Conservation (phyloP, 2,797 vertebrate genomes). For the Amblyopsis hoosieri region DNA sequence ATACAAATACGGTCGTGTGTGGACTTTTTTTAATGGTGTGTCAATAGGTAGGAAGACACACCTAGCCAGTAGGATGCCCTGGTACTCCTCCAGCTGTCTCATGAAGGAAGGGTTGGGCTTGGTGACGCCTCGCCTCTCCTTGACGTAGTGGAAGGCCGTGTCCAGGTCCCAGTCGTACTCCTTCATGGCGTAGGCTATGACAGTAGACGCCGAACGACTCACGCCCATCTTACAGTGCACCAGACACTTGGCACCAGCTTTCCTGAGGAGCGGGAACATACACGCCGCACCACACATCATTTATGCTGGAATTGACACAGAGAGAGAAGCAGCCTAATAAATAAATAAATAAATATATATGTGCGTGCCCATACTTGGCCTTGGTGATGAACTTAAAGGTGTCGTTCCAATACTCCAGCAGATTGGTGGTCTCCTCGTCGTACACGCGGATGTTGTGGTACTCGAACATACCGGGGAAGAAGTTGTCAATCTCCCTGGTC, state of each 20-base stretch:
- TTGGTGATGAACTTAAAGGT: conserved; percentile 98
- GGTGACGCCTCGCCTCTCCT: conserved; percentile 89
- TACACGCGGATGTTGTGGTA: conserved; percentile 98
- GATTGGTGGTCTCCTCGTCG: conserved; percentile 95
- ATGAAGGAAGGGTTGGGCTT: conserved; percentile 98
- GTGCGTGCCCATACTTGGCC: conserved; percentile 83
- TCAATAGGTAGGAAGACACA: conserved; percentile 45
- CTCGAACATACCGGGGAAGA: conserved; percentile 94
- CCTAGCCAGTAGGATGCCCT: conserved; percentile 97
- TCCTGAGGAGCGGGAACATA: conserved; percentile 69
- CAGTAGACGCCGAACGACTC: conserved; percentile 95
- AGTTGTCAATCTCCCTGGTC: conserved; percentile 97
- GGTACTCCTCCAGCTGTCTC: conserved; percentile 97
- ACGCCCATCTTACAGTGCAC: conserved; percentile 99
- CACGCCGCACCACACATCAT: no score
- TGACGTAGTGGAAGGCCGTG: conserved; percentile 91
- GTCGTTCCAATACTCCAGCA: conserved; percentile 97
- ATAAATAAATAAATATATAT: no score
- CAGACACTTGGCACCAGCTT: conserved; percentile 94
- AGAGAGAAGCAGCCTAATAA: background rate
- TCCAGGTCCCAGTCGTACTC: conserved; percentile 97
- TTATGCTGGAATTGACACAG: background rate
- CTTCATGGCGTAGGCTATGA: conserved; percentile 98
- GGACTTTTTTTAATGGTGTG: background rate
- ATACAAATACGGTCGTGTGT: no score